These are phyloP conservation scores for Hydrozoanthus tunicans DNA, from an alignment of 64 coral and sea anemone genomes.

Conservation along the genomic window DNA sequence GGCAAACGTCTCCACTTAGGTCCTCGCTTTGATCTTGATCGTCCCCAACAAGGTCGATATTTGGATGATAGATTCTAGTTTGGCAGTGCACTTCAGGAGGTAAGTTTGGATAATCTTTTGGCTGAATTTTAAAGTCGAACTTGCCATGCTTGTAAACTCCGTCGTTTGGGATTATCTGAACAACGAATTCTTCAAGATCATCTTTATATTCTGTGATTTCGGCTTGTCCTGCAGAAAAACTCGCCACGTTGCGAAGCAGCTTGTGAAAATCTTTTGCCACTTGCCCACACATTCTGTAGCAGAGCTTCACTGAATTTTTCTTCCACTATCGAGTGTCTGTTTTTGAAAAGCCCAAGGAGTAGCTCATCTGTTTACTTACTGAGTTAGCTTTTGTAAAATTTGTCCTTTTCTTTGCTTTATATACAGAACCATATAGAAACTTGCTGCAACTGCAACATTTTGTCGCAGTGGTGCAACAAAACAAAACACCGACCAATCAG, in stretches of 20 bases:
- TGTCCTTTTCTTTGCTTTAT: neutral
- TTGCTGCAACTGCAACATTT: constrained; percentile 38
- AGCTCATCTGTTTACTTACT: neutral
- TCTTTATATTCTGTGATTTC: constrained; percentile 69
- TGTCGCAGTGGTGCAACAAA: constrained; percentile 9
- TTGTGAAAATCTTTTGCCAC: constrained; percentile 77
- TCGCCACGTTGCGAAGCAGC: constrained; percentile 71
- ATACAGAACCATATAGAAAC: neutral
- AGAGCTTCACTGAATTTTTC: neutral
- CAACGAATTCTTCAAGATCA: constrained; percentile 60
- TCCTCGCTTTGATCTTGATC: neutral
- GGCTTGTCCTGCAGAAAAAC: constrained; percentile 77
- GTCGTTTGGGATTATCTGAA: constrained; percentile 81
- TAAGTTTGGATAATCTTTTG: constrained; percentile 55
- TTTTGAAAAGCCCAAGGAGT: neutral
- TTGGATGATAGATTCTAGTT: constrained; percentile 83
- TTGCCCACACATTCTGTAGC: constrained; percentile 62
- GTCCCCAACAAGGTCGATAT: constrained; percentile 60
- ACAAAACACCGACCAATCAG: constrained; percentile 20
- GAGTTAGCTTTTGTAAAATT: neutral
- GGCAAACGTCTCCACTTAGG: constrained; percentile 57
- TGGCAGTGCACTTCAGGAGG: constrained; percentile 57
- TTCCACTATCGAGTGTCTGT: neutral
- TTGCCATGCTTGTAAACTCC: constrained; percentile 73
- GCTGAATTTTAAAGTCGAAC: constrained; percentile 64